Evolutionary conservation across 2,888 invertebrate species (phyloP).

Genomic region (Sarcophaga caerulescens): DNA sequence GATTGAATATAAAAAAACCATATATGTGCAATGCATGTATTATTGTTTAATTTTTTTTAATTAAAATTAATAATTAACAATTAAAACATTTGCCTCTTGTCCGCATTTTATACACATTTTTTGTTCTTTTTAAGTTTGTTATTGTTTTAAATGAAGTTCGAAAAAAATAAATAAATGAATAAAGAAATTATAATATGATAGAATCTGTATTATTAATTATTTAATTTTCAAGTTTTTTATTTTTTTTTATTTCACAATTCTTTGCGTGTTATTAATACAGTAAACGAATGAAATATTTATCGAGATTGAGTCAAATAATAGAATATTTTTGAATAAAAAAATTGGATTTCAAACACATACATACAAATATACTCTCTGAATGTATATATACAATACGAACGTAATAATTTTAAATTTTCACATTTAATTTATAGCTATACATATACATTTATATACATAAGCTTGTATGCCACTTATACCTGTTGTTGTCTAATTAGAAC

Average conservation of each 20-base stretch:
- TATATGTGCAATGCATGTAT: no score
- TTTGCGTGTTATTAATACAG: conserved; percentile 20
- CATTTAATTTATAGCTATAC: conserved; percentile 24
- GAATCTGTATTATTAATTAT: not conserved
- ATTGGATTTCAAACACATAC: not conserved
- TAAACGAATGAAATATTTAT: not conserved
- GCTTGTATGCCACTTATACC: not conserved
- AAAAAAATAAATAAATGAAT: not conserved
- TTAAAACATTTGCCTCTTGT: not conserved
- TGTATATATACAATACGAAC: conserved; percentile 11
- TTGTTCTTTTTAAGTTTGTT: not conserved
- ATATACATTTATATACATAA: not conserved
- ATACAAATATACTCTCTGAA: not conserved
- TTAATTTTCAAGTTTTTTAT: not conserved
- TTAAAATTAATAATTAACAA: not conserved
- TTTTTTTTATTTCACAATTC: not conserved
- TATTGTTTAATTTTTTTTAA: not conserved
- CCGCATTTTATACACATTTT: not conserved
- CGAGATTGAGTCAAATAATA: not conserved
- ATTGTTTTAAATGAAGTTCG: not conserved
- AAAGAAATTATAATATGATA: not conserved
- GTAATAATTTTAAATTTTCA: conserved; percentile 6
- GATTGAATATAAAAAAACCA: no score
- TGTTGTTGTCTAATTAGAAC: no score
- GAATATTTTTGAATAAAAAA: not conserved